Evolutionary conservation across 2,797 vertebrate genomes (phyloP).

Genomic region (Muscicapa comitata): DNA sequence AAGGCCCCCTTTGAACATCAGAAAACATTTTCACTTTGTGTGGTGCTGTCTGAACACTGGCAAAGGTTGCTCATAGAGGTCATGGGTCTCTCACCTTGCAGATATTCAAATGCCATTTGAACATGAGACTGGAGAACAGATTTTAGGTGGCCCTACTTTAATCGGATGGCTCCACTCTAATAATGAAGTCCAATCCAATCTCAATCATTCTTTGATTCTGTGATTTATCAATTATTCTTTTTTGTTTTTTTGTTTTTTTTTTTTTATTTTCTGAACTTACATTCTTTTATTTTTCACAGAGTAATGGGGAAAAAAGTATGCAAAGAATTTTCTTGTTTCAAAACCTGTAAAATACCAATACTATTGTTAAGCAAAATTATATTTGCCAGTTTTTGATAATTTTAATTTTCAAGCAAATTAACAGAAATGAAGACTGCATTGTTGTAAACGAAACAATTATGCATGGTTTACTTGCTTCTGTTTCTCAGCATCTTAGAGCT

Average conservation of each 20-base stretch:
- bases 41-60: neutral
- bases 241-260: neutral
- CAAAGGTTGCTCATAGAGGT: neutral
- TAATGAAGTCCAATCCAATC: neutral
- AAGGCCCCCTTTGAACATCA: neutral
- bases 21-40: neutral
- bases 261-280: neutral
- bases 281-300: neutral
- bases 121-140: rapidly evolving
- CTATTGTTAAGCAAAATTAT: neutral
- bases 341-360: neutral
- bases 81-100: neutral
- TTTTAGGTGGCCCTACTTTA: neutral
- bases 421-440: neutral
- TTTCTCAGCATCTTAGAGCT: neutral
- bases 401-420: neutral
- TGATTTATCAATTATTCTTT: neutral
- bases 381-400: neutral
- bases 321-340: neutral
- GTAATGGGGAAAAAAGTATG: rapidly evolving
- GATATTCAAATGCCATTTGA: neutral
- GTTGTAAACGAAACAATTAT: neutral
- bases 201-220: neutral
- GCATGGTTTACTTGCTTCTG: neutral
- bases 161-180: rapidly evolving